Base-by-base conservation (phyloP, 2,113 vertebrate genomes). In the Prietella phreatophila region DNA sequence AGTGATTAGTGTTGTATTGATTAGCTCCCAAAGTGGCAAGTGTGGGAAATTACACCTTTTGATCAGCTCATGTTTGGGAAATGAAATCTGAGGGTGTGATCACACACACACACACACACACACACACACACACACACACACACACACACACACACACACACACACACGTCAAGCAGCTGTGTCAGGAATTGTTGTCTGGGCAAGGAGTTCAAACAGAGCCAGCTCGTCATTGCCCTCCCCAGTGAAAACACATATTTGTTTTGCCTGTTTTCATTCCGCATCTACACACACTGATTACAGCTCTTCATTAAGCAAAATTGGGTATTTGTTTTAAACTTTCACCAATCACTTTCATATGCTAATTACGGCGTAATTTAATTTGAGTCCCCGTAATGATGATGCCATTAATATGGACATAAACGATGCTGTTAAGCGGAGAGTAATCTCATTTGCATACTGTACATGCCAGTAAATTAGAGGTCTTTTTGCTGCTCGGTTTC, bases 371-470 rank as follows among this genome's bases (percentile, higher is more conserved):
- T 99, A 99, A 99, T 99, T 99, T 98, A 99, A 99, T 98, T 99
- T 99, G 97, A 98, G 98, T 87, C 96, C 96, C 97, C 95, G 96
- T 99, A 99, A 99, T 99, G 97, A 99, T 99, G 97, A 98, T 98
- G 97, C 97, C 95, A 97, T 99, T 99, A 99, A 99, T 99, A 99
- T 98, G 97, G 98, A 98, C 98, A 99, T 99, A 99, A 99, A 99
- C 97, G 98, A 99, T 98, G 97, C 98, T 97, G 98, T 98, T 99
- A 99, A 98, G 97, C 97, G 96, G 97, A 97, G 97, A 97, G 97
- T 98, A 98, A 99, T 99, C 97, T 99, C 97, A 99, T 99, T 99
- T 99, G 98, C 98, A 99, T 99, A 99, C 97, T 97, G 97, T 99
- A 99, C 98, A 98, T 97, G 98, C 97, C 97, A 98, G 97, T 99